Conservation (phyloP, 2,797 vertebrate species). For the Chiroxiphia lanceolata region DNA sequence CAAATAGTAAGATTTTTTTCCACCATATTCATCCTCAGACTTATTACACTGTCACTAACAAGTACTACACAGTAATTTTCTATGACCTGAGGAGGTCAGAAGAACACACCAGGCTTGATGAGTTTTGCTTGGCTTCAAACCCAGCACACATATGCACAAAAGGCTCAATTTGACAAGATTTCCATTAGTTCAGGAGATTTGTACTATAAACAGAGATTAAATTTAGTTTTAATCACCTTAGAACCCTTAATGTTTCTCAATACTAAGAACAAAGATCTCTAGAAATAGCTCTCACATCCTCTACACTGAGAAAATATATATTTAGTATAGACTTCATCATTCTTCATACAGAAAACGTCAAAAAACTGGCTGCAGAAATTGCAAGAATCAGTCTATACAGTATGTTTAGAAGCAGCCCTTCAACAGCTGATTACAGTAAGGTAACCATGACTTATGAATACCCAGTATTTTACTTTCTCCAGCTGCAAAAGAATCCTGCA, state of each 20-base stretch:
- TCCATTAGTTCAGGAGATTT: not conserved
- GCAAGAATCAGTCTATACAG: not conserved
- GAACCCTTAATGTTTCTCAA: not conserved
- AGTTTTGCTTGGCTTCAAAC: not conserved
- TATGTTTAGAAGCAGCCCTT: not conserved
- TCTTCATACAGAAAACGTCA: not conserved
- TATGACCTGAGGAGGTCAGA: not conserved
- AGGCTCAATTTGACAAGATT: not conserved
- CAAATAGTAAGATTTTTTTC: not conserved
- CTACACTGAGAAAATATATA: not conserved
- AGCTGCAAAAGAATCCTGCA: not conserved
- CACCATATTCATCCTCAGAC: not conserved
- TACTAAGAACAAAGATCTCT: not conserved
- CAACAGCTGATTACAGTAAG: not conserved
- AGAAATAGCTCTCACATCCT: not conserved
- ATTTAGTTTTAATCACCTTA: not conserved
- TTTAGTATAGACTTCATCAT: not conserved
- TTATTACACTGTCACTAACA: not conserved
- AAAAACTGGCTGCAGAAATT: not conserved
- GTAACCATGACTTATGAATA: not conserved
- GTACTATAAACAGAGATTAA: not conserved
- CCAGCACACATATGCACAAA: not conserved
- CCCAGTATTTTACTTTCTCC: not conserved
- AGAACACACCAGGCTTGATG: not conserved
- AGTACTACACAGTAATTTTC: not conserved